Conservation (phyloP, 1,140 invertebrate species). For the Heliconius himera region DNA sequence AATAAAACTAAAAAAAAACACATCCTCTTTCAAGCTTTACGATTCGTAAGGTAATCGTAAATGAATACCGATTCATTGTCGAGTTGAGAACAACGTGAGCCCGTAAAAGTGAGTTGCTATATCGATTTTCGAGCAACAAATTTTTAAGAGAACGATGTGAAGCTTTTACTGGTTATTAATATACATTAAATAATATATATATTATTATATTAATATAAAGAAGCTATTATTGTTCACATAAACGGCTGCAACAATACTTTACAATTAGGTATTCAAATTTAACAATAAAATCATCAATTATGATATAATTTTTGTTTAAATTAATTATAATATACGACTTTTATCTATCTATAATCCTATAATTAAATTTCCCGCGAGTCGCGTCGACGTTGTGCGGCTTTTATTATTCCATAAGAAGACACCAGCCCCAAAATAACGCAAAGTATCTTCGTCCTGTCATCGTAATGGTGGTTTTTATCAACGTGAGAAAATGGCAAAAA, state of each 20-base stretch:
- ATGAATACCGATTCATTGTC: conserved; percentile 6
- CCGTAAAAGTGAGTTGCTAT: not conserved
- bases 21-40: not conserved
- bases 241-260: not conserved
- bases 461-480: conserved; percentile 1
- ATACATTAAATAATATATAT: no score
- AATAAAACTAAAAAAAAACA: not conserved
- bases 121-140: not conserved
- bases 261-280: no score
- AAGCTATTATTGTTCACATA: not conserved
- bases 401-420: conserved; percentile 1
- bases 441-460: not conserved
- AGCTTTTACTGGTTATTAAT: not conserved
- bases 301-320: no score
- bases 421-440: conserved; percentile 12
- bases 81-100: not conserved
- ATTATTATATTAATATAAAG: no score
- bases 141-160: not conserved
- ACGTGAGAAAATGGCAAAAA: conserved; percentile 22
- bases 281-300: no score
- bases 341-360: no score
- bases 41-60: not conserved
- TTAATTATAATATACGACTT: no score
- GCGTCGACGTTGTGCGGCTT: not conserved
- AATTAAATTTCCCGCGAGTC: not conserved